phyloP scores from a whole-genome alignment of 2,888 invertebrate genomes.

The Cylindroiulus punctatus region DNA sequence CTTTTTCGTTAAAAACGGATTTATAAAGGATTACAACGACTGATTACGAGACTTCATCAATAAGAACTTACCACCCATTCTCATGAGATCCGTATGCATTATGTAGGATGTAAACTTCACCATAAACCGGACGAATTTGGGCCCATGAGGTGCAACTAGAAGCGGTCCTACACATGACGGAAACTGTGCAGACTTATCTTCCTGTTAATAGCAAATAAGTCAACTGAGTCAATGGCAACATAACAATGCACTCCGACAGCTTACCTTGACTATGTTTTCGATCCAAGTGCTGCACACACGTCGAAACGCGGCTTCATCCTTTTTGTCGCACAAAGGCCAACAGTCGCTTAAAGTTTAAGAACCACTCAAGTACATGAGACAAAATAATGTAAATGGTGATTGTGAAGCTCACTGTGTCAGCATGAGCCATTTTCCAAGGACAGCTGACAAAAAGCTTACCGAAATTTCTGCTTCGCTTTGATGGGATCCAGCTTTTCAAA shows the following conservation, averaged over 20 bases:
- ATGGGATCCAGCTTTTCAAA: constrained; percentile 21
- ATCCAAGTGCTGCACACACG: neutral
- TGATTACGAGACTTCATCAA: too few species aligned
- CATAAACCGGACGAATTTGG: neutral
- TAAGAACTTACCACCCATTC: neutral
- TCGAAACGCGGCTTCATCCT: neutral
- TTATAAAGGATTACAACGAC: too few species aligned
- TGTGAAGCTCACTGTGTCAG: too few species aligned
- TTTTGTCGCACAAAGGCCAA: neutral
- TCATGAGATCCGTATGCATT: neutral
- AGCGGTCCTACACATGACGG: neutral
- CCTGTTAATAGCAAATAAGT: neutral
- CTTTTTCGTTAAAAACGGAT: too few species aligned
- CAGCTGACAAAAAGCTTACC: neutral
- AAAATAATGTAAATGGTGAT: too few species aligned
- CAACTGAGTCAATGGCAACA: neutral
- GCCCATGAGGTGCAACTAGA: neutral
- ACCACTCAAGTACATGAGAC: neutral
- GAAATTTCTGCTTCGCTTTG: neutral
- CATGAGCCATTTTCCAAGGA: too few species aligned
- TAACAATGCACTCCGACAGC: neutral
- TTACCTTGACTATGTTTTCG: constrained; percentile 21
- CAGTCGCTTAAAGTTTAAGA: neutral
- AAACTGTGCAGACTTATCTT: neutral
- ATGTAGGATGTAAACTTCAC: neutral